Percentiles rank a stretch among this genome's conserved stretches.
Conservation (phyloP, 2,113 vertebrate species). For the Dipodomys stephensi region DNA sequence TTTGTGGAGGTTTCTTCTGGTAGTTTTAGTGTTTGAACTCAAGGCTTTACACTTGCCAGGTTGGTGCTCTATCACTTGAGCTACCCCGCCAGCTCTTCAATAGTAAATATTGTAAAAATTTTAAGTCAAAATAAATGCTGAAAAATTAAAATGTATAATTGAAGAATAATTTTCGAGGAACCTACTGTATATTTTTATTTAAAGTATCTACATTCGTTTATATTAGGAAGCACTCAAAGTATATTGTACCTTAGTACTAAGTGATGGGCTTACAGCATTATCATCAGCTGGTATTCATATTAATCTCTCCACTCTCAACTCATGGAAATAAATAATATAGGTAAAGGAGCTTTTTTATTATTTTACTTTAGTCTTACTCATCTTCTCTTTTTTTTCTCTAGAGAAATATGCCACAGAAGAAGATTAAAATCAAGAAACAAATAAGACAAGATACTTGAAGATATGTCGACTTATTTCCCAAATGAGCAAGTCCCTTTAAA, state of each 20-base stretch:
- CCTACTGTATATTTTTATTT: neutral
- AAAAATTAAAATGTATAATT: neutral
- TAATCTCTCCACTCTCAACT: slow-evolving; percentile 8
- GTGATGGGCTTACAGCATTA: slow-evolving; percentile 4
- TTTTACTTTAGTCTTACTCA: neutral
- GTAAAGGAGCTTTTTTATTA: neutral
- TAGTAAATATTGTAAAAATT: too few relatives aligned
- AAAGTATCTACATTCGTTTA: neutral
- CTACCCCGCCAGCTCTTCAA: too few relatives aligned
- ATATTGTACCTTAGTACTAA: neutral
- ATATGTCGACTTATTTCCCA: slow-evolving; percentile 58
- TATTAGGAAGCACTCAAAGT: neutral
- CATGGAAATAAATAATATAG: neutral
- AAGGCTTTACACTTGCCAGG: too few relatives aligned
- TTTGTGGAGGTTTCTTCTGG: too few relatives aligned
- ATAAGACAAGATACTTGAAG: slow-evolving; percentile 46
- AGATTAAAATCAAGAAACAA: slow-evolving; percentile 65
- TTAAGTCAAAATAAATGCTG: neutral
- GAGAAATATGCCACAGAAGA: slow-evolving; percentile 15
- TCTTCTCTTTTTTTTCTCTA: slow-evolving; percentile 4
- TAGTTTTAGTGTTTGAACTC: neutral
- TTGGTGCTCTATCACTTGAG: too few relatives aligned
- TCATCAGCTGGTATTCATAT: neutral
- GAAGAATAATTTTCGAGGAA: neutral
- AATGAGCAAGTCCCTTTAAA: slow-evolving; percentile 45